A percentile compares a stretch with the other conserved stretches of the same genome.
phyloP scores from a whole-genome alignment of 2,888 invertebrate species.

The Malthinus flaveolus region DNA sequence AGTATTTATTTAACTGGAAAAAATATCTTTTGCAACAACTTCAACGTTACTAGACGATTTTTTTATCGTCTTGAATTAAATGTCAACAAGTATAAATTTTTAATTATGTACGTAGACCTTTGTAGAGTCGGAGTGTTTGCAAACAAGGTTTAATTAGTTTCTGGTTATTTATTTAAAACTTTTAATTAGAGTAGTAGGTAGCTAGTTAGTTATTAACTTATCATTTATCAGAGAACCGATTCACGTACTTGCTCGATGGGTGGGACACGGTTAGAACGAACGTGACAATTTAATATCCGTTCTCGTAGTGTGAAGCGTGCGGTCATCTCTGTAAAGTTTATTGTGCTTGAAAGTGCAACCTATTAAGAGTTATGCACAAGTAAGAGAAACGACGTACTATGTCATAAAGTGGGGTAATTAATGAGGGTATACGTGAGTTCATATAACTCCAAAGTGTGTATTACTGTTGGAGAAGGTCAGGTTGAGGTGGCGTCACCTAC shows the following conservation, averaged over 20 bases:
- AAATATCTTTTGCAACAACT: neutral
- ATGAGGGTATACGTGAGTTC: constrained; percentile 37
- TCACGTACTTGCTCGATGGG: neutral
- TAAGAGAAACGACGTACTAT: constrained; percentile 38
- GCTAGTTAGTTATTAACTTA: too few relatives aligned
- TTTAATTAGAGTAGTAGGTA: too few relatives aligned
- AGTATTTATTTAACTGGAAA: constrained; percentile 25
- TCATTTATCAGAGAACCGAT: neutral
- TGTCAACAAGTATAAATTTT: too few relatives aligned
- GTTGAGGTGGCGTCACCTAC: constrained; percentile 42
- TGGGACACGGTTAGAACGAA: constrained; percentile 7
- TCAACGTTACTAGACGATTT: neutral
- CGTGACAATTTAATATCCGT: constrained; percentile 19
- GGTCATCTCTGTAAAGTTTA: constrained; percentile 15
- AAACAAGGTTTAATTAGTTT: neutral
- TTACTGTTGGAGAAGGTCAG: constrained; percentile 29
- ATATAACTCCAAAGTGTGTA: constrained; percentile 21
- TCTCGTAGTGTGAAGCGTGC: constrained; percentile 5
- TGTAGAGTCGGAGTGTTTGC: too few relatives aligned
- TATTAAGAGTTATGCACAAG: constrained; percentile 22
- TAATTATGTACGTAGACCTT: too few relatives aligned
- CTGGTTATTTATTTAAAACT: neutral
- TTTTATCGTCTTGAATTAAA: neutral
- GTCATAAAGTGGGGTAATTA: constrained; percentile 43
- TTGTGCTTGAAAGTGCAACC: constrained; percentile 17